A percentile compares a stretch with the other conserved stretches of the same genome.
These are phyloP conservation scores for Tenualosa thibaudeaui DNA, from an alignment of 2,797 vertebrate species.

Conservation along the genomic window DNA sequence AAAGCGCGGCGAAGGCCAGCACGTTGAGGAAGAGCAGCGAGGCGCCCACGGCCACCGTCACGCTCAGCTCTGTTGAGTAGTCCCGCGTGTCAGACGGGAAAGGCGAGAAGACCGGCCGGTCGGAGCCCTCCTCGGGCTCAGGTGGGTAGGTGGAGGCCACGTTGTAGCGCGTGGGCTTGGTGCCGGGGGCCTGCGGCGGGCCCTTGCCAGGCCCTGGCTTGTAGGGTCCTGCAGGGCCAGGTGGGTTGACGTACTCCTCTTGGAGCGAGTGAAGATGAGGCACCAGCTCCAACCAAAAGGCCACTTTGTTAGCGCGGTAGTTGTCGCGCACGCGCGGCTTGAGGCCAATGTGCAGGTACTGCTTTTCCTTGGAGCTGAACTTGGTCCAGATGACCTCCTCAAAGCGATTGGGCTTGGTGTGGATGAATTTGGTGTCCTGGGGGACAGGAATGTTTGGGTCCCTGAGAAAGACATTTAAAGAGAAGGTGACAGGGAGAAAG, in stretches of 20 bases:
- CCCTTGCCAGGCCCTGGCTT: slow-evolving; percentile 57
- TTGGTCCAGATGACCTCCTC: slow-evolving; percentile 96
- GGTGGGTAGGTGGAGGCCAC: slow-evolving; percentile 73
- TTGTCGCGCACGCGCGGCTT: slow-evolving; percentile 92
- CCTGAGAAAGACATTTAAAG: slow-evolving; percentile 61
- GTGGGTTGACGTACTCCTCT: slow-evolving; percentile 74
- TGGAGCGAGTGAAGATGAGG: slow-evolving; percentile 88
- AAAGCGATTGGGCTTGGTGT: slow-evolving; percentile 95
- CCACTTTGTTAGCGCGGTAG: slow-evolving; percentile 95
- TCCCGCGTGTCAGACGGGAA: slow-evolving; percentile 84
- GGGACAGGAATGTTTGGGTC: slow-evolving; percentile 92
- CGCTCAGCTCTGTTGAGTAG: slow-evolving; percentile 92
- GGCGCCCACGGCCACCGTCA: slow-evolving; percentile 89
- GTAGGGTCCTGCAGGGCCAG: slow-evolving; percentile 71
- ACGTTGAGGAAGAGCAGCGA: slow-evolving; percentile 93
- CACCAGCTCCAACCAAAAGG: slow-evolving; percentile 95
- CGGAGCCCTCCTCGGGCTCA: slow-evolving; percentile 71
- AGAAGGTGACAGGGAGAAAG: slow-evolving; percentile 27
- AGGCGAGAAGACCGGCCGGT: slow-evolving; percentile 69
- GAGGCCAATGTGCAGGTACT: slow-evolving; percentile 92
- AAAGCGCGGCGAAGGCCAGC: slow-evolving; percentile 89
- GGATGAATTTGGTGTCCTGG: slow-evolving; percentile 96
- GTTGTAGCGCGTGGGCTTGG: slow-evolving; percentile 68
- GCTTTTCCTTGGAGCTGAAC: slow-evolving; percentile 95
- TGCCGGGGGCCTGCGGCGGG: slow-evolving; percentile 49